Conservation (phyloP, 64 coral and sea anemone genomes). For the Dendrophyllia cribrosa region DNA sequence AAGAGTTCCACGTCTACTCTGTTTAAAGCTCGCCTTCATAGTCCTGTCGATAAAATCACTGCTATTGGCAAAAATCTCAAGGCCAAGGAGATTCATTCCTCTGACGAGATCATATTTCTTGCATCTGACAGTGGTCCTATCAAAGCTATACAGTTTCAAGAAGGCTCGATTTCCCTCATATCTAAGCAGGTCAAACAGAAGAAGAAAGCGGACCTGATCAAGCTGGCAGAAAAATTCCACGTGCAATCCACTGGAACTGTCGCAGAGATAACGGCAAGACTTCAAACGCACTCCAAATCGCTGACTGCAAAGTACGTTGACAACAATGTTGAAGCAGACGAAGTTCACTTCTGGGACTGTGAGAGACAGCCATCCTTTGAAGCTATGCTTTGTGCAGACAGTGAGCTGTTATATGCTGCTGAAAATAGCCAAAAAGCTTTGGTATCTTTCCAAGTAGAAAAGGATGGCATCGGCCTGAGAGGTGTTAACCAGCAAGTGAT, state of each 20-base stretch:
- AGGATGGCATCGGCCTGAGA: conserved; percentile 63
- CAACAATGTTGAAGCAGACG: conserved; percentile 9
- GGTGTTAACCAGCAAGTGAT: conserved; percentile 36
- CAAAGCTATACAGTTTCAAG: not conserved
- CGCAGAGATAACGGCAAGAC: conserved; percentile 12
- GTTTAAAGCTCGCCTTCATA: conserved; percentile 65
- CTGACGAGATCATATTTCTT: conserved; percentile 8
- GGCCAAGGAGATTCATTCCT: conserved; percentile 55
- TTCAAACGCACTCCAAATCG: not conserved
- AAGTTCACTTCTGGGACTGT: conserved; percentile 56
- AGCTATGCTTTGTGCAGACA: conserved; percentile 22
- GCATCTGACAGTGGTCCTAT: conserved; percentile 45
- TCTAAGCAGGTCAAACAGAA: not conserved
- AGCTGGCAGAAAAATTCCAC: conserved; percentile 9
- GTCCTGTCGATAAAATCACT: conserved; percentile 52
- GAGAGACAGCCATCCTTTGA: conserved; percentile 30
- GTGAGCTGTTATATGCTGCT: conserved; percentile 56
- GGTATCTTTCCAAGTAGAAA: conserved; percentile 61
- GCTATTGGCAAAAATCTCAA: conserved; percentile 52
- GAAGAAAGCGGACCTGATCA: conserved; percentile 57
- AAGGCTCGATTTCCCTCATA: conserved; percentile 2
- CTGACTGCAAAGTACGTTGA: not conserved
- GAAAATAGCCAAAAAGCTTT: conserved; percentile 15
- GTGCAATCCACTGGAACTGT: conserved; percentile 45
- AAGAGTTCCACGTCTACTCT: conserved; percentile 33